phyloP scores from a whole-genome alignment of 2,113 vertebrate species.

The Nipponia nippon region DNA sequence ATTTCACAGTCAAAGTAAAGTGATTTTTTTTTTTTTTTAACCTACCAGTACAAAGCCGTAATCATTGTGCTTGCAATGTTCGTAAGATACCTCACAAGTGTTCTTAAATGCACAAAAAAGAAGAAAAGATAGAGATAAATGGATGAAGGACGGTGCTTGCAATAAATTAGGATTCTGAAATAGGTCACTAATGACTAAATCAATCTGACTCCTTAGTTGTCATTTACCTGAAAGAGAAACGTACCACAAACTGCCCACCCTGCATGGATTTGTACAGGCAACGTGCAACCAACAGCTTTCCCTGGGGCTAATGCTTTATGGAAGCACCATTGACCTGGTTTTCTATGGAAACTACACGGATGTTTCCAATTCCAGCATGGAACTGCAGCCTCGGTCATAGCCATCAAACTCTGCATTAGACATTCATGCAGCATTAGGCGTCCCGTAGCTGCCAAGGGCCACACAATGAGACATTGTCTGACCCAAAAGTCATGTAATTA shows the following conservation, averaged over 20 bases:
- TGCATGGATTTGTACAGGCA: neutral
- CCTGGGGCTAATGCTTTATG: neutral
- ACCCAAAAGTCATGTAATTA: conserved; percentile 59
- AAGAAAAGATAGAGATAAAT: neutral
- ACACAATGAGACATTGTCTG: conserved; percentile 61
- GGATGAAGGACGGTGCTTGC: neutral
- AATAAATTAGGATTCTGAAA: neutral
- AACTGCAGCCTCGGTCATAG: neutral
- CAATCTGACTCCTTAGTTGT: neutral
- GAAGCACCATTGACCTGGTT: conserved; percentile 48
- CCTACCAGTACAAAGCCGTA: neutral
- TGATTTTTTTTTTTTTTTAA: neutral
- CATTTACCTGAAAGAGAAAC: conserved; percentile 25
- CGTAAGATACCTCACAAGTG: neutral
- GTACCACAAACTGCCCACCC: neutral
- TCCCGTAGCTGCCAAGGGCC: conserved; percentile 38
- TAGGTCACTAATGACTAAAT: neutral
- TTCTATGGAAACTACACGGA: conserved; percentile 49
- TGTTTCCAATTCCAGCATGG: conserved; percentile 40
- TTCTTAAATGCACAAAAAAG: neutral
- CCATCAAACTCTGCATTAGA: conserved; percentile 53
- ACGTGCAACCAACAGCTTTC: neutral
- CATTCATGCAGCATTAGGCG: conserved; percentile 42
- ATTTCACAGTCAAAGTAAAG: conserved; percentile 23
- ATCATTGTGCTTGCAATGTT: neutral